phyloP scores from a whole-genome alignment of 2,888 invertebrate genomes.

The Xanthorhoe spadicearia region DNA sequence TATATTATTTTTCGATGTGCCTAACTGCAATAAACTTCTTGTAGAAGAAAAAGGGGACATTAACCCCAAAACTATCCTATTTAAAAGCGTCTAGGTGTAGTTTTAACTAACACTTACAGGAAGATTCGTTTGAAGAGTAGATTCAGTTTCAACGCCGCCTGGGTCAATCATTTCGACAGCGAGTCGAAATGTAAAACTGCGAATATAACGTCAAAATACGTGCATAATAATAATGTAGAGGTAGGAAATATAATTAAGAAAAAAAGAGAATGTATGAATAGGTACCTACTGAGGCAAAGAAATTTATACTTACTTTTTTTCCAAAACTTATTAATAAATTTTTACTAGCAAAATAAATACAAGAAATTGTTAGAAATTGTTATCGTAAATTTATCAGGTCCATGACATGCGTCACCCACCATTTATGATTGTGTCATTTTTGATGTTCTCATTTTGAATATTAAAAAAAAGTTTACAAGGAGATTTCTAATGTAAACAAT shows the following conservation, averaged over 20 bases:
- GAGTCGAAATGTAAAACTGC: constrained; percentile 46
- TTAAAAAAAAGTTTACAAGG: background rate
- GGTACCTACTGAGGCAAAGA: too few species aligned
- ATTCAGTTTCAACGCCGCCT: constrained; percentile 66
- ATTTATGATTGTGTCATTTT: constrained; percentile 61
- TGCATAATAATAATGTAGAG: background rate
- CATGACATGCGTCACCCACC: constrained; percentile 71
- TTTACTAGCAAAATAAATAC: constrained; percentile 67
- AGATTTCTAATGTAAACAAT: background rate
- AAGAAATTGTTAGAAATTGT: constrained; percentile 58
- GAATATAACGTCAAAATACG: constrained; percentile 31
- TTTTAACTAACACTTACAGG: constrained; percentile 46
- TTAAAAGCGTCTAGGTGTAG: too few species aligned
- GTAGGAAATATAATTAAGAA: too few species aligned
- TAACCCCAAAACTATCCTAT: too few species aligned
- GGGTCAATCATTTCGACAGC: constrained; percentile 75
- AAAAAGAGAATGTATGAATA: too few species aligned
- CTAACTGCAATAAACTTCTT: too few species aligned
- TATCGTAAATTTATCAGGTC: constrained; percentile 72
- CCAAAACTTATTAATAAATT: constrained; percentile 69
- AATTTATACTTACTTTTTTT: constrained; percentile 64
- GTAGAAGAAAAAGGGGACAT: too few species aligned
- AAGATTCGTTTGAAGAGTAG: constrained; percentile 51
- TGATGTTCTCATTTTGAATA: constrained; percentile 68
- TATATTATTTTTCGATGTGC: too few species aligned